Percentiles rank a stretch among this genome's conserved stretches.
These are phyloP conservation scores for Thereva nobilitata DNA, from an alignment of 2,888 invertebrate species.

Conservation along the genomic window DNA sequence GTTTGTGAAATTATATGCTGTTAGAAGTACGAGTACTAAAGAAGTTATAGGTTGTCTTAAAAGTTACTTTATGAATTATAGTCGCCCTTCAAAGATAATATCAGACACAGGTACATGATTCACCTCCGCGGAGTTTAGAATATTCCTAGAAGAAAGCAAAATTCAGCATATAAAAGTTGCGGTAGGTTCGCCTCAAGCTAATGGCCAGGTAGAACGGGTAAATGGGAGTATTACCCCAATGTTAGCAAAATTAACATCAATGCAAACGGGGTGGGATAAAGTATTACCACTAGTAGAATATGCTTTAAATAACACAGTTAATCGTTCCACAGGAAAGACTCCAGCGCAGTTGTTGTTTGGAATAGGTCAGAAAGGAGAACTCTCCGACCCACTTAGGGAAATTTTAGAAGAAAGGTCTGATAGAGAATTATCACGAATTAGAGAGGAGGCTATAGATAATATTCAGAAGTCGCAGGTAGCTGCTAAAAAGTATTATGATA, in stretches of 20 bases:
- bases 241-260: neutral
- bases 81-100: constrained; percentile 40
- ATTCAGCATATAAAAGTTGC: constrained; percentile 41
- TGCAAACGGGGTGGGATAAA: neutral
- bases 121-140: constrained; percentile 42
- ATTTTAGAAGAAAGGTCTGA: too few relatives aligned
- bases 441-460: too few relatives aligned
- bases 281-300: neutral
- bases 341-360: too few relatives aligned
- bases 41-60: constrained; percentile 46
- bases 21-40: constrained; percentile 40
- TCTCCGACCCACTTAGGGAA: too few relatives aligned
- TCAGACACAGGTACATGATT: constrained; percentile 43
- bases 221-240: constrained; percentile 12
- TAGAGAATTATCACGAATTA: too few relatives aligned
- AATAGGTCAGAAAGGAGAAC: too few relatives aligned
- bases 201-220: constrained; percentile 45
- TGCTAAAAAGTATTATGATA: too few relatives aligned
- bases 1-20: constrained; percentile 37
- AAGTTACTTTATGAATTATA: constrained; percentile 43
- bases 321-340: neutral
- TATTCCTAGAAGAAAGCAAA: constrained; percentile 37
- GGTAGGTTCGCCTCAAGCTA: constrained; percentile 42
- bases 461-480: too few relatives aligned
- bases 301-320: neutral